phyloP scores from a whole-genome alignment of 2,113 vertebrate species.

The Oncorhynchus masou region DNA sequence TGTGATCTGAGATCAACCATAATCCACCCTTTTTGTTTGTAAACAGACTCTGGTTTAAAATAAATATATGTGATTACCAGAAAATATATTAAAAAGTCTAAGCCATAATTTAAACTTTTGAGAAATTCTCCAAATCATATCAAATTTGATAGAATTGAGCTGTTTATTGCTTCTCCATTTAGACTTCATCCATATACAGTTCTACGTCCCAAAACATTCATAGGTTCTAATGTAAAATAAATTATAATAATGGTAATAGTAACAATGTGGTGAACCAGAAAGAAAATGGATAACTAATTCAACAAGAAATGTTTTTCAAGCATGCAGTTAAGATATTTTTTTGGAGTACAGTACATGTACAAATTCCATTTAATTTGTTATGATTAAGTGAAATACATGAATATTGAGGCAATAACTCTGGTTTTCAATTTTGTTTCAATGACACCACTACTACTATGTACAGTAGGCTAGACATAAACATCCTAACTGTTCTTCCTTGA shows the following conservation, averaged over 20 bases:
- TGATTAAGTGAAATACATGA: constrained; percentile 53
- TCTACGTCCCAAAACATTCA: constrained; percentile 33
- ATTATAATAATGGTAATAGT: not conserved
- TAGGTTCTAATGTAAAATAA: constrained; percentile 5
- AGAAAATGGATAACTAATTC: constrained; percentile 28
- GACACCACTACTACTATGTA: constrained; percentile 24
- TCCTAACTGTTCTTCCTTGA: constrained; percentile 56
- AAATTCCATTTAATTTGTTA: constrained; percentile 48
- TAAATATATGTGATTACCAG: constrained; percentile 58
- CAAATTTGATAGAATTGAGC: constrained; percentile 57
- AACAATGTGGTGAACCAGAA: constrained; percentile 21
- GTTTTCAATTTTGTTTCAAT: constrained; percentile 51
- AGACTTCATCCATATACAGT: constrained; percentile 28
- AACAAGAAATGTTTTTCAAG: constrained; percentile 38
- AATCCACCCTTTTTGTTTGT: constrained; percentile 68
- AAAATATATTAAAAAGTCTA: constrained; percentile 71
- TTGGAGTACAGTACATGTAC: constrained; percentile 50
- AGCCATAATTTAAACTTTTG: constrained; percentile 80
- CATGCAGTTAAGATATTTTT: constrained; percentile 61
- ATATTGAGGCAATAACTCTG: constrained; percentile 76
- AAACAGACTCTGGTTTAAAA: constrained; percentile 55
- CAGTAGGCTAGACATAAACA: constrained; percentile 27
- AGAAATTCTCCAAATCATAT: constrained; percentile 72
- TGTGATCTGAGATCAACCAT: constrained; percentile 36
- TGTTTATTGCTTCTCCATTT: constrained; percentile 56